A percentile compares a stretch with the other conserved stretches of the same genome.
These are phyloP conservation scores for Gasterosteus aculeatus DNA, from an alignment of 2,113 vertebrate genomes.

Conservation along the genomic window DNA sequence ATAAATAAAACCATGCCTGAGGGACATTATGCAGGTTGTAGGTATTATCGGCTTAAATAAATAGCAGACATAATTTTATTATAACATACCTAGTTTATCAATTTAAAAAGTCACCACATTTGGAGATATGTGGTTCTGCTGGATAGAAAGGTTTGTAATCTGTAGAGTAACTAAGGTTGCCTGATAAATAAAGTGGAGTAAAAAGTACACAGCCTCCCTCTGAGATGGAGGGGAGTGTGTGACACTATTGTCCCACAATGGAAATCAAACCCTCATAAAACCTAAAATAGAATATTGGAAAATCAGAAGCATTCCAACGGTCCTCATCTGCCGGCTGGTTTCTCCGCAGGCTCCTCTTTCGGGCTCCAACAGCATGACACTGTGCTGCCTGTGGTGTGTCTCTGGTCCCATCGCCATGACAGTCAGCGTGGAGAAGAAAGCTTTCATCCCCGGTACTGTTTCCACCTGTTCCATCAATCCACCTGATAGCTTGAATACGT, in stretches of 20 bases:
- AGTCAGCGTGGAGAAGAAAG: constrained; percentile 47
- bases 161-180: neutral
- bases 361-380: constrained; percentile 42
- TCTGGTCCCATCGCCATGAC: constrained; percentile 44
- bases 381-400: constrained; percentile 62
- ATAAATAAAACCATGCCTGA: neutral
- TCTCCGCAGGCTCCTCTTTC: constrained; percentile 56
- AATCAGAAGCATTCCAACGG: neutral
- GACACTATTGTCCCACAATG: neutral
- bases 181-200: neutral
- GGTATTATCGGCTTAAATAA: neutral
- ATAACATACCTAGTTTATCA: no score
- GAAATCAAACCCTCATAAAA: neutral
- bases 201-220: neutral
- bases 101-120: neutral
- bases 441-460: constrained; percentile 55
- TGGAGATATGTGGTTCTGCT: neutral
- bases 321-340: neutral
- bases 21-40: neutral
- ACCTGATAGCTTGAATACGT: neutral
- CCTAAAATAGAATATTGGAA: neutral
- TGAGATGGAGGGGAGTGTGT: neutral
- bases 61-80: no score
- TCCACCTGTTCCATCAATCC: neutral
- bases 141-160: neutral